Evolutionary conservation across 2,113 vertebrate species (phyloP).

Genomic region (Myodes glareolus): DNA sequence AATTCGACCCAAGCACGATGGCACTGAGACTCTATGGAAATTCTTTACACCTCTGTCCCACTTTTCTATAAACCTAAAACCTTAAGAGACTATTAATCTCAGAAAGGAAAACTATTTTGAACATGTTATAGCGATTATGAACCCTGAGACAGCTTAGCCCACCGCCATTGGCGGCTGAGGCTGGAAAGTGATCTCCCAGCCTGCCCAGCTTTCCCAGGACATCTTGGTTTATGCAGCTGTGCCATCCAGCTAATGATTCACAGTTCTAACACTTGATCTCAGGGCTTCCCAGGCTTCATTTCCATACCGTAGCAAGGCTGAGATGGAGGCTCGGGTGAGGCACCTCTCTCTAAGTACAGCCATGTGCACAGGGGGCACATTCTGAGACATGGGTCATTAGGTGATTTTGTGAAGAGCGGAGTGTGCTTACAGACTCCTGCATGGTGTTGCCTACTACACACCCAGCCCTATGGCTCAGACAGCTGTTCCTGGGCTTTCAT

Average conservation of each 20-base stretch:
- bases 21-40: not conserved
- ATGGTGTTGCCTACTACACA: too few relatives aligned
- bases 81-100: not conserved
- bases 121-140: not conserved
- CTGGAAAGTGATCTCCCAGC: not conserved
- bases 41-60: not conserved
- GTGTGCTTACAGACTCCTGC: fast-evolving
- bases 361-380: fast-evolving
- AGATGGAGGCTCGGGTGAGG: conserved; percentile 45
- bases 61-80: conserved; percentile 29
- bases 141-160: not conserved
- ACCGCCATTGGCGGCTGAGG: not conserved
- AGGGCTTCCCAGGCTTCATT: conserved; percentile 69
- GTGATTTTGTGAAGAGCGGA: not conserved
- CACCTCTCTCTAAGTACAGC: conserved; percentile 2
- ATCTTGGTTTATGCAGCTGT: conserved; percentile 55
- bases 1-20: not conserved
- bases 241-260: conserved; percentile 75
- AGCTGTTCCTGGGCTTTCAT: not conserved
- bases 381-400: not conserved
- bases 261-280: conserved; percentile 66
- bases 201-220: not conserved
- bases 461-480: not conserved
- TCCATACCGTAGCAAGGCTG: conserved; percentile 59
- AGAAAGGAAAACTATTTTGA: not conserved